Conservation (phyloP, 2,888 invertebrate species). For the Rhamnusium bicolor region DNA sequence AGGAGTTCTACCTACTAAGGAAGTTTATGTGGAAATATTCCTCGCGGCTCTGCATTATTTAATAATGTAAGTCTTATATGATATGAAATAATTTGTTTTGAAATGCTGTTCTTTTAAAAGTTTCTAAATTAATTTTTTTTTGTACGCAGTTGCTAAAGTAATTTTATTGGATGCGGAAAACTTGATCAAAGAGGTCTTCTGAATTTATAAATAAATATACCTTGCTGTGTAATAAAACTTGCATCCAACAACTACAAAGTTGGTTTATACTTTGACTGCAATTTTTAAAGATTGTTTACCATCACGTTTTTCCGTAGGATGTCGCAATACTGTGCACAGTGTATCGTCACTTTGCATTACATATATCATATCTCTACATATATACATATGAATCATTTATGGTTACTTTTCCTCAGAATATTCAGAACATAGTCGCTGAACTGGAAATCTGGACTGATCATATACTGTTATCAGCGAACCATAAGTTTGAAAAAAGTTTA, state of each 20-base stretch:
- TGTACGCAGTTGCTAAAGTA: background rate
- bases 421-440: too few species aligned
- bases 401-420: too few species aligned
- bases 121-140: background rate
- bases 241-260: background rate
- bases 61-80: constrained; percentile 3
- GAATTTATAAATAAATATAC: background rate
- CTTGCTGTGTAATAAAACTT: background rate
- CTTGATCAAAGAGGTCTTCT: background rate
- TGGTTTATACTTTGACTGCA: background rate
- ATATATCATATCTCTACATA: background rate
- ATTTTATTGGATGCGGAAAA: background rate
- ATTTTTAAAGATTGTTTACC: background rate
- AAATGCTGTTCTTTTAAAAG: background rate
- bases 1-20: background rate
- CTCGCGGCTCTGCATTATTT: constrained; percentile 6
- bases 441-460: too few species aligned
- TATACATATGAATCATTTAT: too few species aligned
- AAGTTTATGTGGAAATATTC: background rate
- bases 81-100: background rate
- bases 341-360: too few species aligned
- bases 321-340: background rate
- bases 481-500: too few species aligned
- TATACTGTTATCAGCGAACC: too few species aligned
- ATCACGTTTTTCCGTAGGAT: too few species aligned